A percentile compares a stretch with the other conserved stretches of the same genome.
Evolutionary conservation across 2,113 vertebrate species (phyloP).

Genomic region (Rousettus leschenaultii): DNA sequence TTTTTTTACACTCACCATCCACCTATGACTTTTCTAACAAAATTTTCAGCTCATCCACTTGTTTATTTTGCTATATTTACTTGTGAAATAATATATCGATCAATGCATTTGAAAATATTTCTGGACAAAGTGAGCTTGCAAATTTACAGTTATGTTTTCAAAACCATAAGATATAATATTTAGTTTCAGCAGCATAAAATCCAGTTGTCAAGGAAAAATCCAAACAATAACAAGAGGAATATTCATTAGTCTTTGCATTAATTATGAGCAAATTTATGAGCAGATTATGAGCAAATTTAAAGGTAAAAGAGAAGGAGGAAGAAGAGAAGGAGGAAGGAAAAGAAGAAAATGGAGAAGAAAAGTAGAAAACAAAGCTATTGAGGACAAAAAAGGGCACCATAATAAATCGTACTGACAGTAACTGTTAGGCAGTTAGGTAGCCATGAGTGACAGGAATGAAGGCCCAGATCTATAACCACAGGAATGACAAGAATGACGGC

Average conservation of each 20-base stretch:
- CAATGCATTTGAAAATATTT: background rate
- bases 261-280: background rate
- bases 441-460: too few relatives aligned
- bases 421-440: too few relatives aligned
- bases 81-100: background rate
- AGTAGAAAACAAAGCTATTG: background rate
- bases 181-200: background rate
- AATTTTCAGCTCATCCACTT: background rate
- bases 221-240: background rate
- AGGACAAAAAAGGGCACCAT: background rate
- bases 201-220: background rate
- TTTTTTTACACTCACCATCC: background rate
- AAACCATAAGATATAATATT: background rate
- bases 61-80: background rate
- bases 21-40: background rate
- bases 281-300: background rate
- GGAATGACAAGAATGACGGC: too few relatives aligned
- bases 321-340: background rate
- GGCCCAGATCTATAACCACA: too few relatives aligned
- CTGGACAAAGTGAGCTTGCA: background rate
- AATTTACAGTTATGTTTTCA: background rate
- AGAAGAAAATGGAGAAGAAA: background rate
- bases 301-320: background rate
- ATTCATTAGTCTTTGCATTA: background rate
- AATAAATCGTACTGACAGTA: background rate